These are phyloP conservation scores for Reinhardtius hippoglossoides DNA, from an alignment of 2,113 vertebrate species.

Conservation along the genomic window DNA sequence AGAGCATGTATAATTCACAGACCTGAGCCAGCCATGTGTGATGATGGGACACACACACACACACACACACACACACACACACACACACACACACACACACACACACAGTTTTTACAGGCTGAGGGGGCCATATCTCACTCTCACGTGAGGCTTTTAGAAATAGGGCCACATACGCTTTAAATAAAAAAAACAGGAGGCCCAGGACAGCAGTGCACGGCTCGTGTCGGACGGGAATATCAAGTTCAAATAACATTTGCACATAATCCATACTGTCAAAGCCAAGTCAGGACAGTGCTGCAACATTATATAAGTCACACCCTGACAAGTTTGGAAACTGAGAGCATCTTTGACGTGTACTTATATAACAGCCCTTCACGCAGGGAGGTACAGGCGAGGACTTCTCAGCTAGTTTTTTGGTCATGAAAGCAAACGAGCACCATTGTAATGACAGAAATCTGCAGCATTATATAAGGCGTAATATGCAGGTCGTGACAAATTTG, in stretches of 20 bases:
- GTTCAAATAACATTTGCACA: conserved; percentile 59
- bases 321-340: conserved; percentile 58
- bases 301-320: conserved; percentile 71
- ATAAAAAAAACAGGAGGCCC: conserved; percentile 13
- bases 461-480: conserved; percentile 32
- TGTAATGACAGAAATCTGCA: conserved; percentile 8
- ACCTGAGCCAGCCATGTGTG: conserved; percentile 77
- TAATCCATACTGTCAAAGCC: conserved; percentile 45
- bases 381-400: conserved; percentile 41
- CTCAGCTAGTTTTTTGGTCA: conserved; percentile 5
- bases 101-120: conserved; percentile 60
- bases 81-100: conserved; percentile 10
- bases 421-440: not conserved
- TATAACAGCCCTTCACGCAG: conserved; percentile 50
- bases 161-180: conserved; percentile 38
- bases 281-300: conserved; percentile 57
- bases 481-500: conserved; percentile 34
- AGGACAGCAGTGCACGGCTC: conserved; percentile 7
- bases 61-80: conserved; percentile 36
- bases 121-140: conserved; percentile 58
- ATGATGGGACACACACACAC: conserved; percentile 65
- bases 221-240: conserved; percentile 34
- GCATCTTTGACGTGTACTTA: conserved; percentile 48
- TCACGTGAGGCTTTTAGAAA: conserved; percentile 66
- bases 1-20: conserved; percentile 83